Evolutionary conservation across 1,140 invertebrate genomes (phyloP), one percentile per base, ranked within the genome.

Genomic region (Eupristina koningsbergeri): DNA sequence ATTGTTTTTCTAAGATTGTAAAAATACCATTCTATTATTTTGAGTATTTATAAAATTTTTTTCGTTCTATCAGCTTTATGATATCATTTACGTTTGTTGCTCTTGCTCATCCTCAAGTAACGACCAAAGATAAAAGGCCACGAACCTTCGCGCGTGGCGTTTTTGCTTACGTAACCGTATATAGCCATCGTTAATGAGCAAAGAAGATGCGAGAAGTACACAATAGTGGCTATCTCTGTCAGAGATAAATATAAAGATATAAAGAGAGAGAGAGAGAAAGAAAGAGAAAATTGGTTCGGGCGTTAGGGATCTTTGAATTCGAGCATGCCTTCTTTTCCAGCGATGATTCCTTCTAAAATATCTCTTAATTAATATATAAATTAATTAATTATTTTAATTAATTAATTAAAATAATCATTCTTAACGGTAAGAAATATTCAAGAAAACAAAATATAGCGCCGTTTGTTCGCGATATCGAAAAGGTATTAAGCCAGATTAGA

Each of bases 1-100:
- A 50, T 50, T 50, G 2, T 15, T 50, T 50, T 50, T 17, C 8
- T 17, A 50, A 15, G 47, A 15, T 17, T 50, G 6, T 50, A 50
- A 50, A 50, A 50, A 15, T 17, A 17, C 2, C 17, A 8, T 17
- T 50, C 47, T 50, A 50, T 50, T 50, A 50, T 50, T 50, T 50
- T 50, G 9, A 9, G 13, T 17, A 15, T 17, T 2, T 17, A 50
- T 8, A 50, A 50, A 50, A 9, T 17, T 64, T 31, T 64, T 31
- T 64, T 64, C n/a, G 31, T 64, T 64, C 34, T 64, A 34, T 3
- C 34, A 36, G 7, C 36, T 41, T 26, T 76, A 73, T 63, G 64
- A 73, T 84, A 80, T 84, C 83, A 87, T 87, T 87, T 84, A 85
- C 86, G 67, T 78, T 64, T 36, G 45, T 36, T 11, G 31, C 3